Evolutionary conservation across 2,113 vertebrate species (phyloP).

Genomic region (Procavia capensis): DNA sequence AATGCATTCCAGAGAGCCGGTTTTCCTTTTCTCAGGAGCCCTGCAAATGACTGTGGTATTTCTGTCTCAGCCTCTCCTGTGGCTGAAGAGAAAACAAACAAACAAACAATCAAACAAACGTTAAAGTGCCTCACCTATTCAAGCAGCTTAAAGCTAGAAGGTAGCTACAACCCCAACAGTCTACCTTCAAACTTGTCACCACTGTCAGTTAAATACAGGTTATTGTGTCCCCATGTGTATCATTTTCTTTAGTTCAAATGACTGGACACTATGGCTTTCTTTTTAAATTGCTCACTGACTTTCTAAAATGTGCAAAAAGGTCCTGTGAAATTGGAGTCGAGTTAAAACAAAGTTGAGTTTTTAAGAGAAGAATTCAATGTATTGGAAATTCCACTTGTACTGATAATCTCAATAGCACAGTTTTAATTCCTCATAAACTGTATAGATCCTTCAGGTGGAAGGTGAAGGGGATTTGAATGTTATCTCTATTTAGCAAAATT

Average conservation of each 20-base stretch:
- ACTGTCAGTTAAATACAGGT: background rate
- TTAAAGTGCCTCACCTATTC: slow-evolving; percentile 16
- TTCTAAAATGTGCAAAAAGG: slow-evolving; percentile 45
- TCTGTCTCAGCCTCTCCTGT: slow-evolving; percentile 15
- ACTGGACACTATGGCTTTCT: slow-evolving; percentile 20
- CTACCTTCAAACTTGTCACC: background rate
- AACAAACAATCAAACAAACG: background rate
- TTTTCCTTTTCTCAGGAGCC: slow-evolving; percentile 7
- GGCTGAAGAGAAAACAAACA: slow-evolving; percentile 10
- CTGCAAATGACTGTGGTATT: background rate
- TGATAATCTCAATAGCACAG: background rate
- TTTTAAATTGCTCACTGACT: slow-evolving; percentile 45
- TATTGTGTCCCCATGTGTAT: slow-evolving; percentile 4
- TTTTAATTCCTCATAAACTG: slow-evolving; percentile 43
- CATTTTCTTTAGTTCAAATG: slow-evolving; percentile 33
- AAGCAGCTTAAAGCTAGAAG: slow-evolving; percentile 24
- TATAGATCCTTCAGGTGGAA: background rate
- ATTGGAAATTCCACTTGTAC: slow-evolving; percentile 4
- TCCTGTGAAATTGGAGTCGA: slow-evolving; percentile 18
- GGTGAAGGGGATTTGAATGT: slow-evolving; percentile 13
- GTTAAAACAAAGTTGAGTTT: slow-evolving; percentile 39
- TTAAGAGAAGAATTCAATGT: slow-evolving; percentile 14
- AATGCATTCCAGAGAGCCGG: background rate
- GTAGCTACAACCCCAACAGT: background rate
- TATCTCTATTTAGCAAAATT: slow-evolving; percentile 19